A percentile compares a stretch with the other conserved stretches of the same genome.
phyloP scores from a whole-genome alignment of 2,797 vertebrate genomes.

The Enoplosus armatus region DNA sequence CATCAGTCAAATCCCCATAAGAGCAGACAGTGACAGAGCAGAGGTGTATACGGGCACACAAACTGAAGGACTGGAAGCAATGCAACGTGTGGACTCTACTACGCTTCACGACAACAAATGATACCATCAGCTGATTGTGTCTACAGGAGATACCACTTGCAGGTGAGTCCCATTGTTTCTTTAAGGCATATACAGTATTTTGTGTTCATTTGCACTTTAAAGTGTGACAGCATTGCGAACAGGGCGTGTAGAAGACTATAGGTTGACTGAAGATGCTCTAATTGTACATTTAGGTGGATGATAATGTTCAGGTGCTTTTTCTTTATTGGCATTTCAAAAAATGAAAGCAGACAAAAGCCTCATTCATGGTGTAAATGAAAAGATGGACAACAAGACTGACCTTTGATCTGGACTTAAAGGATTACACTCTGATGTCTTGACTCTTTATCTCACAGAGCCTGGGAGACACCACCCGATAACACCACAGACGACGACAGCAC shows the following conservation, averaged over 20 bases:
- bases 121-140: conserved; percentile 2
- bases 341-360: conserved; percentile 44
- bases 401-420: neutral
- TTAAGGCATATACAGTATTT: neutral
- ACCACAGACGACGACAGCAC: neutral
- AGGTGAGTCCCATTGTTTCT: conserved; percentile 54
- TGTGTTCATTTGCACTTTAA: neutral
- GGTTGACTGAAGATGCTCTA: neutral
- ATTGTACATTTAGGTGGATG: neutral
- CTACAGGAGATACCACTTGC: neutral
- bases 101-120: neutral
- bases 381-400: neutral
- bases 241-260: neutral
- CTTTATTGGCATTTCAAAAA: too few species aligned
- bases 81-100: neutral
- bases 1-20: conserved; percentile 66
- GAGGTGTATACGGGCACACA: conserved; percentile 9
- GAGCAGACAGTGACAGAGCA: conserved; percentile 39
- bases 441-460: neutral
- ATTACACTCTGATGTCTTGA: neutral
- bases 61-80: conserved; percentile 13
- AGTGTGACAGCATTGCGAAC: neutral
- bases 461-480: neutral
- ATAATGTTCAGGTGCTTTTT: neutral
- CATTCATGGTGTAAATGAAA: conserved; percentile 4